phyloP scores from a whole-genome alignment of 1,140 invertebrate species.

The Trachymyrmex septentrionalis region DNA sequence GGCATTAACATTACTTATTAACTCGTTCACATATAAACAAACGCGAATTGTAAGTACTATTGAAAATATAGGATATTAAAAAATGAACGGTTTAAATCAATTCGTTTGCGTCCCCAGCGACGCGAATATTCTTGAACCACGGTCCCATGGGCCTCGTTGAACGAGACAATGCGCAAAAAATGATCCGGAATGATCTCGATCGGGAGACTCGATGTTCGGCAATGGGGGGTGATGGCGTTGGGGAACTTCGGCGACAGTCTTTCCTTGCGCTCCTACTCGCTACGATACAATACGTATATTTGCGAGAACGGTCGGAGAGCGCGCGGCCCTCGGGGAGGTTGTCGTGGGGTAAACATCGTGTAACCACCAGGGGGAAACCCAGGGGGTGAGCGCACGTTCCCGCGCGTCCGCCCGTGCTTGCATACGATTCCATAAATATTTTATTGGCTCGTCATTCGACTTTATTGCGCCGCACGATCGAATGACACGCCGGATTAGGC shows the following conservation, averaged over 20 bases:
- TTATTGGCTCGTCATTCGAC: slow-evolving; percentile 85
- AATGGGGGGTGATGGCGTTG: slow-evolving; percentile 11
- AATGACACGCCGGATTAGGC: slow-evolving; percentile 77
- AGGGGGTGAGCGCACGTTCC: slow-evolving; percentile 66
- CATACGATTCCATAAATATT: slow-evolving; percentile 85
- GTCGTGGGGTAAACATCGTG: slow-evolving; percentile 82
- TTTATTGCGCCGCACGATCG: slow-evolving; percentile 82
- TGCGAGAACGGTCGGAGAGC: slow-evolving; percentile 13
- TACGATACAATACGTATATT: slow-evolving; percentile 54
- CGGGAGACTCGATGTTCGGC: slow-evolving; percentile 25
- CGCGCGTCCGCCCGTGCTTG: slow-evolving; percentile 57
- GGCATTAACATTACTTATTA: no score
- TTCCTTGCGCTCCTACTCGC: slow-evolving; percentile 28
- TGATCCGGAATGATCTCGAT: slow-evolving; percentile 40
- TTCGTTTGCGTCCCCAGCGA: background rate
- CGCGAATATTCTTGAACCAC: background rate
- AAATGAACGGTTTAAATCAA: slow-evolving; percentile 26
- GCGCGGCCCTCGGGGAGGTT: slow-evolving; percentile 38
- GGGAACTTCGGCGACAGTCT: slow-evolving; percentile 52
- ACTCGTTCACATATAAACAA: background rate
- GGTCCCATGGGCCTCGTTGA: slow-evolving; percentile 35
- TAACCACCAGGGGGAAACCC: slow-evolving; percentile 81
- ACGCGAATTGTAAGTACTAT: background rate
- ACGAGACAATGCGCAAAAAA: slow-evolving; percentile 35
- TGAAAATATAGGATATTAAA: background rate